Conservation (phyloP, 2,888 invertebrate genomes). For the Phanerotoma sp. region DNA sequence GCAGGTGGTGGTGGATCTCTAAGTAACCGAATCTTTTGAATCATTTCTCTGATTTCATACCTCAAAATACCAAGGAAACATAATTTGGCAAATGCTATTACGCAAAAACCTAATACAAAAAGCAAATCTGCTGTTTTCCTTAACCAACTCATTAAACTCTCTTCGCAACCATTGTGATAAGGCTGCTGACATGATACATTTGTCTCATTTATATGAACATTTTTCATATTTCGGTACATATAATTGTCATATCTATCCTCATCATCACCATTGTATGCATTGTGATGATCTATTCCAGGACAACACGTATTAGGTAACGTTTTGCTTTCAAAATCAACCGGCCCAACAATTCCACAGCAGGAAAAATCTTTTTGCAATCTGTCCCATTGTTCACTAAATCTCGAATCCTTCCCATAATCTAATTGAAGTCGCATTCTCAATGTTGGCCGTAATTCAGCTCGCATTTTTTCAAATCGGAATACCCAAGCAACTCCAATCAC, state of each 20-base stretch:
- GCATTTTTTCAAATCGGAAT: constrained; percentile 74
- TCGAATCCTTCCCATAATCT: constrained; percentile 72
- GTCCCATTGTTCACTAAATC: constrained; percentile 78
- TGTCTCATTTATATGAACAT: constrained; percentile 32
- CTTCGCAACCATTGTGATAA: constrained; percentile 67
- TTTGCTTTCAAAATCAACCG: constrained; percentile 49
- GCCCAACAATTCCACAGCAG: constrained; percentile 79
- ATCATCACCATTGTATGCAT: constrained; percentile 9
- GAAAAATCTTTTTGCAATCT: constrained; percentile 72
- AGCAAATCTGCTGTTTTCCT: constrained; percentile 78
- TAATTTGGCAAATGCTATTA: constrained; percentile 84
- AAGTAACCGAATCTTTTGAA: constrained; percentile 83
- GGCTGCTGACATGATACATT: constrained; percentile 44
- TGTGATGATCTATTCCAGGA: constrained; percentile 9
- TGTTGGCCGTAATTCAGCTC: constrained; percentile 72
- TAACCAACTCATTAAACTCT: constrained; percentile 72
- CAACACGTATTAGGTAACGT: constrained; percentile 52
- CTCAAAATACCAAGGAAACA: constrained; percentile 85
- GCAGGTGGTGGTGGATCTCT: constrained; percentile 48
- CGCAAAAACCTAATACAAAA: constrained; percentile 82
- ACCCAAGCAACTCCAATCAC: constrained; percentile 85
- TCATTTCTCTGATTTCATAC: constrained; percentile 86
- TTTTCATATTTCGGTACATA: background rate
- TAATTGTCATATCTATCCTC: constrained; percentile 16
- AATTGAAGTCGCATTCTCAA: constrained; percentile 64